These are phyloP conservation scores for Cyprinella venusta DNA, from an alignment of 2,797 vertebrate genomes.

Conservation along the genomic window DNA sequence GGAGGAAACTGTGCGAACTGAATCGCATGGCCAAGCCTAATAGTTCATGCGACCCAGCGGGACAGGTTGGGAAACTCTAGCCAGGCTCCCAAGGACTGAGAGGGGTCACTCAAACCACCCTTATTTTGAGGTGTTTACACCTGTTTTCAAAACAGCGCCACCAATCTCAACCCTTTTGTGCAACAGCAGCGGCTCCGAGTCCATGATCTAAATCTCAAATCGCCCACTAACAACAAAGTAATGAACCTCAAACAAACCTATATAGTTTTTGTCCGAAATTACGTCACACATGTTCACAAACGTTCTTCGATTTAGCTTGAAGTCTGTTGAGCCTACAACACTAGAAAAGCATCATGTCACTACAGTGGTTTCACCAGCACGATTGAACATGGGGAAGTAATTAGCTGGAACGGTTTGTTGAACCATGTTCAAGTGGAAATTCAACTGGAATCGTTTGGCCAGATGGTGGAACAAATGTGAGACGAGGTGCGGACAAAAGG, in stretches of 20 bases:
- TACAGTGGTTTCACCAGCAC: not conserved
- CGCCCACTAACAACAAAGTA: not conserved
- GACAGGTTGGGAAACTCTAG: too few species aligned
- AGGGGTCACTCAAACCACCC: too few species aligned
- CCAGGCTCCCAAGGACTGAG: too few species aligned
- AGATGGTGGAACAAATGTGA: not conserved
- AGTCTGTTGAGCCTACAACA: not conserved
- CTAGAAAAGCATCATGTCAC: not conserved
- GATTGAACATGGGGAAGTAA: not conserved
- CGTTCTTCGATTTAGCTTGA: not conserved
- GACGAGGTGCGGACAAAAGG: not conserved
- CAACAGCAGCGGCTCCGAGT: too few species aligned
- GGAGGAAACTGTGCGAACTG: too few species aligned
- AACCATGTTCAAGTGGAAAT: not conserved
- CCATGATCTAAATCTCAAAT: too few species aligned
- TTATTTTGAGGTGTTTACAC: too few species aligned
- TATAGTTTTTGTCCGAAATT: not conserved
- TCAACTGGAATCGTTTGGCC: not conserved
- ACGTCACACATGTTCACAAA: not conserved
- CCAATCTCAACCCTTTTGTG: too few species aligned
- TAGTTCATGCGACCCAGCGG: too few species aligned
- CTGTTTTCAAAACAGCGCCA: too few species aligned
- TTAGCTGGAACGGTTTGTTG: not conserved
- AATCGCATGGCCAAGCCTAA: too few species aligned
- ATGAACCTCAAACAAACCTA: not conserved